These are phyloP conservation scores for Pelochelys cantorii DNA, from an alignment of 2,797 vertebrate genomes.

Conservation along the genomic window DNA sequence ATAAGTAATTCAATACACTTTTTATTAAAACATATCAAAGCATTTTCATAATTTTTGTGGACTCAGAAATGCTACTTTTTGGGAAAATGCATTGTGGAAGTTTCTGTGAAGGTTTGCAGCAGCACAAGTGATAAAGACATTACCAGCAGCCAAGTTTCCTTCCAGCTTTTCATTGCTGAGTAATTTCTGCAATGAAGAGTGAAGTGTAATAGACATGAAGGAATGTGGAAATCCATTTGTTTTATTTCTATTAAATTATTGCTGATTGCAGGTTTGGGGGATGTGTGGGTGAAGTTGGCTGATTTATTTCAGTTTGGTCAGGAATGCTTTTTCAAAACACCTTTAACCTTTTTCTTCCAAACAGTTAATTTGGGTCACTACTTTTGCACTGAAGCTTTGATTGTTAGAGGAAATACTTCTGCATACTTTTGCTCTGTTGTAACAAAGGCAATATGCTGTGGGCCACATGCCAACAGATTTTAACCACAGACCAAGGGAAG, in stretches of 20 bases:
- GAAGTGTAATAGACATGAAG: conserved; percentile 73
- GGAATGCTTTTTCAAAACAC: conserved; percentile 75
- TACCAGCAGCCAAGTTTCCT: conserved; percentile 74
- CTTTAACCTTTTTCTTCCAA: conserved; percentile 73
- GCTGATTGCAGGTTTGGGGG: conserved; percentile 76
- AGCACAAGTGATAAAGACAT: conserved; percentile 65
- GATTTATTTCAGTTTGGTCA: conserved; percentile 66
- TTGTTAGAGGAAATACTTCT: conserved; percentile 74
- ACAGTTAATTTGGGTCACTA: conserved; percentile 72
- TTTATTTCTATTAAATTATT: conserved; percentile 79
- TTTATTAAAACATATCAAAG: background rate
- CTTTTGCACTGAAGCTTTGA: conserved; percentile 65
- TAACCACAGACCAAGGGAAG: conserved; percentile 65
- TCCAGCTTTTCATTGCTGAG: conserved; percentile 76
- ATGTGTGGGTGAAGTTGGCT: conserved; percentile 68
- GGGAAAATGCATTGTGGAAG: conserved; percentile 25
- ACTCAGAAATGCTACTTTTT: conserved; percentile 10
- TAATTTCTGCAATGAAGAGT: conserved; percentile 74
- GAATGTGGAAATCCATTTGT: conserved; percentile 76
- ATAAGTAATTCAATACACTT: conserved; percentile 1
- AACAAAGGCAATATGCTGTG: conserved; percentile 68
- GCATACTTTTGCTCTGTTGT: conserved; percentile 74
- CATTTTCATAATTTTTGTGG: background rate
- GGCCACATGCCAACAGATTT: conserved; percentile 72
- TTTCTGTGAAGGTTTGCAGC: conserved; percentile 46